Conservation (phyloP, 2,113 vertebrate species). For the Myodes glareolus region DNA sequence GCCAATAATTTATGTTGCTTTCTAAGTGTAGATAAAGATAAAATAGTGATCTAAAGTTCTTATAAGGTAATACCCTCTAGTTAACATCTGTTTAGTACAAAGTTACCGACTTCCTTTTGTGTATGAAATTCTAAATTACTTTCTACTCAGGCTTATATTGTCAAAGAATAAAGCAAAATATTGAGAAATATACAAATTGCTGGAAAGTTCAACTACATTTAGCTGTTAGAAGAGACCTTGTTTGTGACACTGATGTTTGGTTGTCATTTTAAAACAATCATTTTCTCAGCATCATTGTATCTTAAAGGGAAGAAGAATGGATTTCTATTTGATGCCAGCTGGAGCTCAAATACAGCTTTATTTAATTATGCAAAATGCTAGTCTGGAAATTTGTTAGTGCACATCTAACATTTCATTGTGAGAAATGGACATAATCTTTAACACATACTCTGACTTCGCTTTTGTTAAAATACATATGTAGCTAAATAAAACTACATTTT, state of each 20-base stretch:
- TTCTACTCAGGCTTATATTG: not conserved
- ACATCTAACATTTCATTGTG: not conserved
- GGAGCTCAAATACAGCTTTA: conserved; percentile 45
- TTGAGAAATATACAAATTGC: not conserved
- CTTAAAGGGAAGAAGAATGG: not conserved
- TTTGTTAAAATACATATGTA: conserved; percentile 64
- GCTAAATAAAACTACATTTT: conserved; percentile 73
- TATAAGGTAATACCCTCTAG: not conserved
- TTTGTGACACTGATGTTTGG: not conserved
- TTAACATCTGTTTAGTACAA: not conserved
- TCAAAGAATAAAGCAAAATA: not conserved
- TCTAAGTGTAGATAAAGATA: not conserved
- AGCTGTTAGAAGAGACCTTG: conserved; percentile 20
- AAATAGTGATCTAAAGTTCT: not conserved
- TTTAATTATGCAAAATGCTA: conserved; percentile 53
- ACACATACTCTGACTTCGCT: conserved; percentile 47
- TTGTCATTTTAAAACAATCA: conserved; percentile 43
- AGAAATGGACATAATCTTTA: conserved; percentile 53
- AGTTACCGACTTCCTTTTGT: not conserved
- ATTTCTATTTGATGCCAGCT: not conserved
- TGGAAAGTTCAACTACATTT: not conserved
- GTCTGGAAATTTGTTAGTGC: not conserved
- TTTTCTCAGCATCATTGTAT: conserved; percentile 20
- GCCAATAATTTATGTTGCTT: not conserved
- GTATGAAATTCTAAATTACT: not conserved